These are phyloP conservation scores for Eriosoma lanigerum DNA, from an alignment of 1,140 invertebrate species.

Conservation along the genomic window DNA sequence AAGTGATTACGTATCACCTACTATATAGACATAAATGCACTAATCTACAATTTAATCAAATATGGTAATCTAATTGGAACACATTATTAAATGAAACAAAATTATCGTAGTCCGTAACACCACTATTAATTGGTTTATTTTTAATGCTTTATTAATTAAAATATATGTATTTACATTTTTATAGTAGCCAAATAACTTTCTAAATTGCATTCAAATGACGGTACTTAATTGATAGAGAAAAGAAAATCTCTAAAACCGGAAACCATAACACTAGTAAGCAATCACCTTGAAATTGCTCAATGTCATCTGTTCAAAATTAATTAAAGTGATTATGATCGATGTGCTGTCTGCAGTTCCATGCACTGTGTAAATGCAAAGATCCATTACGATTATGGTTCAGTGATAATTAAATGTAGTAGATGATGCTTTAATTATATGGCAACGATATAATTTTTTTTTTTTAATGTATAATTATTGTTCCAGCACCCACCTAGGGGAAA, in stretches of 20 bases:
- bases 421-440: slow-evolving; percentile 6
- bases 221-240: background rate
- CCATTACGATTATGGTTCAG: background rate
- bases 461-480: background rate
- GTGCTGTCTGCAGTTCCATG: background rate
- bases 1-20: too few relatives aligned
- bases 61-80: too few relatives aligned
- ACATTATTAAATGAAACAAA: too few relatives aligned
- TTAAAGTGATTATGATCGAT: slow-evolving; percentile 18
- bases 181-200: background rate
- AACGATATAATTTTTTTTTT: background rate
- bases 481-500: background rate
- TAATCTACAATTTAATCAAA: too few relatives aligned
- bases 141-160: slow-evolving; percentile 12
- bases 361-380: slow-evolving; percentile 5
- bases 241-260: background rate
- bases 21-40: too few relatives aligned
- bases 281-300: slow-evolving; percentile 38
- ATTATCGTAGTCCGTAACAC: too few relatives aligned
- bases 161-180: background rate
- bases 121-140: background rate
- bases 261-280: background rate
- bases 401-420: slow-evolving; percentile 9
- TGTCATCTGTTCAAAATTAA: slow-evolving; percentile 1
- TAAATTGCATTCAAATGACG: background rate